phyloP scores from a whole-genome alignment of 2,797 vertebrate genomes.

The Acanthornis magna region DNA sequence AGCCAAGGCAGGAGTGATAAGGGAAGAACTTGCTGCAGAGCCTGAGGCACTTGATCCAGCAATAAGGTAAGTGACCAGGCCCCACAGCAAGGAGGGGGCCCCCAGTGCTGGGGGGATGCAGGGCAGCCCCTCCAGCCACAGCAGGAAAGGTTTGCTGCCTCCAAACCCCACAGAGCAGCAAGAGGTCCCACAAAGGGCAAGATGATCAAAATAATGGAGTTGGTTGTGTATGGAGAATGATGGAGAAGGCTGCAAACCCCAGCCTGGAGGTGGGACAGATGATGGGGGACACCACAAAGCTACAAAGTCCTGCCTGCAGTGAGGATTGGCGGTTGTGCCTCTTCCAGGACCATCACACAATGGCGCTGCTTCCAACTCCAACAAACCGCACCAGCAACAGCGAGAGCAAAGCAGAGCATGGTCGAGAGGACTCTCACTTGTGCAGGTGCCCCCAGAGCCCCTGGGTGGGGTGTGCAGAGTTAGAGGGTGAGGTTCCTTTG shows the following conservation, averaged over 20 bases:
- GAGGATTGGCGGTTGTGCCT: rapidly evolving
- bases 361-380: rapidly evolving
- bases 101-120: background rate
- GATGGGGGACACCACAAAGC: background rate
- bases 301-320: rapidly evolving
- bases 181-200: background rate
- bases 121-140: background rate
- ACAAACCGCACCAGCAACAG: rapidly evolving
- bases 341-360: background rate
- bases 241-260: background rate
- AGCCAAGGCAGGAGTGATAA: background rate
- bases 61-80: background rate
- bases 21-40: background rate
- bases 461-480: rapidly evolving
- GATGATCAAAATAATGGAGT: rapidly evolving
- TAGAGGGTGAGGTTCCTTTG: rapidly evolving
- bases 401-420: background rate
- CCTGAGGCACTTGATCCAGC: background rate
- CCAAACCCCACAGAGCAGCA: rapidly evolving
- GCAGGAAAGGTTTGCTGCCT: background rate
- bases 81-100: background rate
- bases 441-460: background rate
- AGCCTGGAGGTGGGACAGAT: background rate
- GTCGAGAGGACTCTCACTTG: rapidly evolving
- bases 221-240: rapidly evolving